Percentiles rank a stretch among this genome's conserved stretches.
These are phyloP conservation scores for Helicoverpa zea DNA, from an alignment of 1,140 invertebrate species.

Conservation along the genomic window DNA sequence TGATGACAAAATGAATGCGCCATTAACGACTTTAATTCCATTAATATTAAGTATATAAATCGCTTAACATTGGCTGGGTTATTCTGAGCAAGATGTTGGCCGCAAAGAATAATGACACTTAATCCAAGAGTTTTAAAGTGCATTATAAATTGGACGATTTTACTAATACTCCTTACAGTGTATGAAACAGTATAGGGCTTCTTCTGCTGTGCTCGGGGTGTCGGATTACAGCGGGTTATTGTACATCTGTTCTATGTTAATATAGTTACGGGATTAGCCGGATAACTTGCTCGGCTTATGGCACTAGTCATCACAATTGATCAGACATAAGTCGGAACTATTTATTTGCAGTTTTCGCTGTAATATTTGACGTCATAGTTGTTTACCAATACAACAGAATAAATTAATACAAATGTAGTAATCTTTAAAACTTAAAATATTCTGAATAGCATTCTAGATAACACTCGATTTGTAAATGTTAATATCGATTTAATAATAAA, in stretches of 20 bases:
- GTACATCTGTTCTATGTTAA: conserved; percentile 14
- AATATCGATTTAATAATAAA: too few relatives aligned
- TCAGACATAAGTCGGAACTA: too few relatives aligned
- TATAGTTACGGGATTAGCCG: conserved; percentile 32
- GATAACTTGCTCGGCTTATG: conserved; percentile 9
- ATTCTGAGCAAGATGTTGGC: not conserved
- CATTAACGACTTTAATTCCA: not conserved
- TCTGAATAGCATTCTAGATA: too few relatives aligned
- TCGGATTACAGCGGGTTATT: conserved; percentile 31
- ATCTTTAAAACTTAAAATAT: too few relatives aligned
- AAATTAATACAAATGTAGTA: too few relatives aligned
- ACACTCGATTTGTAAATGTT: too few relatives aligned
- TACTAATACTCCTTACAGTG: not conserved
- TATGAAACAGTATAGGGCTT: conserved; percentile 29
- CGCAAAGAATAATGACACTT: not conserved
- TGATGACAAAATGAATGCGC: not conserved
- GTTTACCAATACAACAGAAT: too few relatives aligned
- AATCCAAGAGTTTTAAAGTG: not conserved
- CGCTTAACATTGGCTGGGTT: not conserved
- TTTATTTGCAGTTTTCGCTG: too few relatives aligned
- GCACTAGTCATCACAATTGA: not conserved
- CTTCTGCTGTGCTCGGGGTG: conserved; percentile 29
- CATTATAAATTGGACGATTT: not conserved
- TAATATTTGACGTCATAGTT: too few relatives aligned
- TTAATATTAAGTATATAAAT: not conserved